Conservation (phyloP, 2,113 vertebrate species). For the Acanthisitta chloris region DNA sequence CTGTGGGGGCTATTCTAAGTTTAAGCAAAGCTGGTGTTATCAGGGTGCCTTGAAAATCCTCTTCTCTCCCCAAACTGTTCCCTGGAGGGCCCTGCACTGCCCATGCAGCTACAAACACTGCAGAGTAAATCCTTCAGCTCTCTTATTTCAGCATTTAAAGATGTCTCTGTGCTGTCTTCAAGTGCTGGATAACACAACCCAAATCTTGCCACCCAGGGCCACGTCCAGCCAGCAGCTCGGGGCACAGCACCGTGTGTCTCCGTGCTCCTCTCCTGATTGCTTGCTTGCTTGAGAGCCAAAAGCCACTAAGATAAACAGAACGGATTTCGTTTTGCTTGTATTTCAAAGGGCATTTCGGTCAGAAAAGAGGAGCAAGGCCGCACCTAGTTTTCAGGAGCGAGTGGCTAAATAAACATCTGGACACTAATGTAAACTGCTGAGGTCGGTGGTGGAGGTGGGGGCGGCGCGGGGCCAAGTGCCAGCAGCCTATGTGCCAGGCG, state of each 20-base stretch:
- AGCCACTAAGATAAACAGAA: not conserved
- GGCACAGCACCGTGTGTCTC: not conserved
- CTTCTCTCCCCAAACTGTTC: not conserved
- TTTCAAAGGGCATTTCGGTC: constrained; percentile 47
- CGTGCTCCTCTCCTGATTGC: not conserved
- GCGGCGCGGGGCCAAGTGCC: constrained; percentile 1
- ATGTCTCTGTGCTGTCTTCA: accelerated
- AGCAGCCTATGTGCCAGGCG: constrained; percentile 19
- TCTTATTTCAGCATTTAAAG: not conserved
- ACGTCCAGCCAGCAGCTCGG: not conserved
- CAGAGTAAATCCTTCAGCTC: not conserved
- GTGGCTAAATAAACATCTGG: constrained; percentile 52
- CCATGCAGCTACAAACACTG: not conserved
- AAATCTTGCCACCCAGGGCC: not conserved
- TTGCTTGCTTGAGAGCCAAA: not conserved
- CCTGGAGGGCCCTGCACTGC: not conserved
- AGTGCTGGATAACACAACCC: not conserved
- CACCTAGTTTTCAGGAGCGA: not conserved
- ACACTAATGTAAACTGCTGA: not conserved
- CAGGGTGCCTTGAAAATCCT: not conserved
- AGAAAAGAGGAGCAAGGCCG: constrained; percentile 33
- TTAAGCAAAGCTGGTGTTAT: not conserved
- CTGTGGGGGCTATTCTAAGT: not conserved
- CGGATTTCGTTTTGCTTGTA: not conserved
- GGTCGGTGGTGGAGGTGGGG: not conserved